Evolutionary conservation across 2,113 vertebrate genomes (phyloP), one percentile per base, ranked within the genome.

Genomic region (Gadus chalcogrammus): DNA sequence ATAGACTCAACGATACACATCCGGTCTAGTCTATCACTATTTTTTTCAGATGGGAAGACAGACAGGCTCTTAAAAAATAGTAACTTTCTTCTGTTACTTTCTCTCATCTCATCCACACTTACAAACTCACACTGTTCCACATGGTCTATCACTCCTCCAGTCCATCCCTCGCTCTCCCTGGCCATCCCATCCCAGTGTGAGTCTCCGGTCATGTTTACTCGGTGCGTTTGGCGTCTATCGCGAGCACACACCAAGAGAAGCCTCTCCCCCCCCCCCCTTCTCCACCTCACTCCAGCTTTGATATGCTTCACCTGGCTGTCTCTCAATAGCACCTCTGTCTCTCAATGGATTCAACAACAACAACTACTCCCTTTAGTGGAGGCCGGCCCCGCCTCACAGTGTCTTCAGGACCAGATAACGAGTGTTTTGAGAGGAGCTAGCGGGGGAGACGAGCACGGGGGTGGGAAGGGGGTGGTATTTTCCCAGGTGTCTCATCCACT

Each of bases 401-500:
- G 27, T 80, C 71, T 78, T 58, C 72, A 61, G 65, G 20, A 31
- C 20, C 28, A 62, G 63, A 71, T 52, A 74, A 22, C 82, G 73
- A 77, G 81, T 80, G 74, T 67, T 75, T 70, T 35, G 63, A 55
- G 66, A 74, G 67, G 65, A 73, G 68, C 71, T 70, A 55, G 52
- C 12, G 52, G 3, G 52, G 52, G 52, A 8, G 20, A 20, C 20
- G 20, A 20, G 20, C 20, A 20, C 20, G 20, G 20, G 20, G 20
- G 20, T 20, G 20, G 20, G 20, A 20, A 20, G 20, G 20, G 20
- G 20, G 1, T 20, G 52, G 52, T 90, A 84, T 92, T 90, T 90
- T 85, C 77, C 81, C 85, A 91, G 89, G 89, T 90, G 89, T 88
- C 82, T 86, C 78, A 80, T 81, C 82, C 78, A 72, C 69, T 76